Evolutionary conservation across 2,888 invertebrate genomes (phyloP).

Genomic region (Podabrus alpinus): DNA sequence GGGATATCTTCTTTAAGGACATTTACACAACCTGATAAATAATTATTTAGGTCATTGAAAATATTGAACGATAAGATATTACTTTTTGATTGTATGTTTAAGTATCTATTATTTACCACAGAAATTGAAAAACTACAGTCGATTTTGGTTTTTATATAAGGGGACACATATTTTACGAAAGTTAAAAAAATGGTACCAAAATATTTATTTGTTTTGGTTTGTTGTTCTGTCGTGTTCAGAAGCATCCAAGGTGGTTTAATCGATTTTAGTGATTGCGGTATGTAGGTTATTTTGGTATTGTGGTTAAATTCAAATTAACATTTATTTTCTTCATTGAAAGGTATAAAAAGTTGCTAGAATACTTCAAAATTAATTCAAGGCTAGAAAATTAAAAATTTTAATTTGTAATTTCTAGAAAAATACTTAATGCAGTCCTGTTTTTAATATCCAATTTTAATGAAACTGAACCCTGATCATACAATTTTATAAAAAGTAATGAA

Average conservation of each 20-base stretch:
- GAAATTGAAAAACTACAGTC: not conserved
- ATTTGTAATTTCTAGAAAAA: no score
- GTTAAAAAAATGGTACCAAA: not conserved
- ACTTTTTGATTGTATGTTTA: not conserved
- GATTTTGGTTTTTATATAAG: not conserved
- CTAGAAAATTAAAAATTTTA: no score
- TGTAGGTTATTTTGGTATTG: not conserved
- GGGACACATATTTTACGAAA: not conserved
- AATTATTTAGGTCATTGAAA: not conserved
- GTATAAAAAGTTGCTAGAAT: not conserved
- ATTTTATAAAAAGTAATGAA: not conserved
- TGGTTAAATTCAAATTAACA: not conserved
- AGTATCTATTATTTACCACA: not conserved
- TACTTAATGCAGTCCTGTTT: no score
- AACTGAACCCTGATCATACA: not conserved
- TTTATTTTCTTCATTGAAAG: no score
- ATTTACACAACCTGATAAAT: not conserved
- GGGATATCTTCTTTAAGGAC: not conserved
- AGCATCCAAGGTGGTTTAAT: constrained; percentile 1
- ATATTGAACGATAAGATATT: not conserved
- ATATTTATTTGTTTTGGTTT: not conserved
- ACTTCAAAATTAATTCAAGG: no score
- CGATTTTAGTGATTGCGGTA: constrained; percentile 17
- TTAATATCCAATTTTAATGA: not conserved
- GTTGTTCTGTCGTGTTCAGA: not conserved